phyloP scores from a whole-genome alignment of 1,140 invertebrate species.

The Cydia strobilella region DNA sequence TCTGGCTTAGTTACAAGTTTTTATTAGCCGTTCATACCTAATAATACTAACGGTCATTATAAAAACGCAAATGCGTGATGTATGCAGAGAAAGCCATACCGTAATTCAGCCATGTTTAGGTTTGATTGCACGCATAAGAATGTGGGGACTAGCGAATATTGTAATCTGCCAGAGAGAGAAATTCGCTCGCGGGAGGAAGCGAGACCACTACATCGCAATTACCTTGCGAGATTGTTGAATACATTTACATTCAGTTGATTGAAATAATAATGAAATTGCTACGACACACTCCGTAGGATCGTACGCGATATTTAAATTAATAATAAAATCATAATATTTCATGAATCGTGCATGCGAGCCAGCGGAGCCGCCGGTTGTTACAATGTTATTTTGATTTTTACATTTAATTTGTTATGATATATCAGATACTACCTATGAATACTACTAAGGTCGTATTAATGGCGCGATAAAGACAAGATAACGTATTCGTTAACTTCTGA shows the following conservation, averaged over 20 bases:
- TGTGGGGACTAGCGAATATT: constrained; percentile 58
- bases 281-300: constrained; percentile 70
- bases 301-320: constrained; percentile 78
- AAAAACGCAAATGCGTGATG: constrained; percentile 45
- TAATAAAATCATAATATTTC: constrained; percentile 78
- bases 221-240: constrained; percentile 79
- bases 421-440: constrained; percentile 48
- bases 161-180: constrained; percentile 48
- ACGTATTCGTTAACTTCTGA: neutral
- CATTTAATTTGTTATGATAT: constrained; percentile 51
- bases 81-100: constrained; percentile 53
- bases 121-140: constrained; percentile 78
- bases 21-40: neutral
- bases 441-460: neutral
- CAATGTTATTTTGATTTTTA: constrained; percentile 67
- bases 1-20: neutral
- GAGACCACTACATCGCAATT: constrained; percentile 70
- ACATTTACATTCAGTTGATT: constrained; percentile 80
- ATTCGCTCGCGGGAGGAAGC: constrained; percentile 43
- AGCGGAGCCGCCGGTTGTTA: constrained; percentile 58
- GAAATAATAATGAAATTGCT: constrained; percentile 80
- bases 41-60: neutral
- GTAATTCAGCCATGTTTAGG: constrained; percentile 54
- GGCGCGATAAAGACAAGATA: neutral
- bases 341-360: constrained; percentile 69